These are phyloP conservation scores for Lacanobia wlatinum DNA, from an alignment of 2,888 invertebrate genomes.

Conservation along the genomic window DNA sequence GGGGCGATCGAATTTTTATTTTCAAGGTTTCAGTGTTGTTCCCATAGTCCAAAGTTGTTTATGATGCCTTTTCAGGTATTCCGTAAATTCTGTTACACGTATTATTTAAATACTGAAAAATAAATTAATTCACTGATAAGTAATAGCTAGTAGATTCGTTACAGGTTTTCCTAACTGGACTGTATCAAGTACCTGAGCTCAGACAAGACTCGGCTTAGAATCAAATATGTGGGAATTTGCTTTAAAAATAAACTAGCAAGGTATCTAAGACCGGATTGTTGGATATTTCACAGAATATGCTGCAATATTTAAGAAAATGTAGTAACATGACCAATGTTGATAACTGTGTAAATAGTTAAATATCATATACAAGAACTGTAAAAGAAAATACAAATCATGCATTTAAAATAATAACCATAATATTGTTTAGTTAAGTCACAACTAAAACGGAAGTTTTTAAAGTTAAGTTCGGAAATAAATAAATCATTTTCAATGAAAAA, in stretches of 20 bases:
- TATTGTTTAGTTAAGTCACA: conserved; percentile 1
- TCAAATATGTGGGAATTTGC: neutral
- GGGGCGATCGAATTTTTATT: too few species aligned
- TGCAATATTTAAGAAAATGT: neutral
- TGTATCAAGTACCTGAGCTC: neutral
- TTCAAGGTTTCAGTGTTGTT: too few species aligned
- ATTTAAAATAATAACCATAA: conserved; percentile 20
- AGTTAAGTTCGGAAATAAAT: neutral
- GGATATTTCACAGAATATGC: neutral
- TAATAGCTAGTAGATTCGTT: neutral
- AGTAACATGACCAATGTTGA: neutral
- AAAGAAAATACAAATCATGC: conserved; percentile 32
- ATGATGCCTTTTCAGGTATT: too few species aligned
- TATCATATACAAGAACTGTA: neutral
- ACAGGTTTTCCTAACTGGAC: neutral
- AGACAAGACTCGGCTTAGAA: neutral
- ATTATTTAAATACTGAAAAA: neutral
- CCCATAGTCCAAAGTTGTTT: too few species aligned
- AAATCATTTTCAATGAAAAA: neutral
- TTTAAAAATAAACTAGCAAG: too few species aligned
- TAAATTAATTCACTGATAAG: neutral
- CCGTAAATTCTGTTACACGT: too few species aligned
- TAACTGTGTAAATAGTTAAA: neutral
- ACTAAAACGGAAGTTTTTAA: neutral
- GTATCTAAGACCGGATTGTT: neutral